Percentiles rank a stretch among this genome's conserved stretches.
Evolutionary conservation across 2,888 invertebrate genomes (phyloP).

Genomic region (Polietes domitor): DNA sequence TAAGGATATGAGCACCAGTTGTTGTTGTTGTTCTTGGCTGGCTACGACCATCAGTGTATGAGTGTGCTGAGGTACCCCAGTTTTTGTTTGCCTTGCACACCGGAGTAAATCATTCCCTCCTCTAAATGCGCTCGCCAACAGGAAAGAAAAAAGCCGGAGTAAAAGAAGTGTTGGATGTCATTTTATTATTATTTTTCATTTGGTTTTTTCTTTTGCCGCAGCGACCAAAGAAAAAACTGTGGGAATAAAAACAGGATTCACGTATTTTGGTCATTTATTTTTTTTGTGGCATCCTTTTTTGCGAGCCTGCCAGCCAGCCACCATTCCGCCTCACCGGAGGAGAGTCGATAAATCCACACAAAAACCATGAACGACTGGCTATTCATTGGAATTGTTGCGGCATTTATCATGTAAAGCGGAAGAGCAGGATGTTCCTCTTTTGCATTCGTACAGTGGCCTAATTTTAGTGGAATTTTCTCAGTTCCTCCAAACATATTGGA

Average conservation of each 20-base stretch:
- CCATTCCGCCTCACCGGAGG: neutral
- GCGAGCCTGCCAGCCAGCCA: neutral
- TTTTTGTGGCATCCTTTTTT: constrained; percentile 60
- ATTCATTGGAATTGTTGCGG: neutral
- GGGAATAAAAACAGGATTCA: constrained; percentile 81
- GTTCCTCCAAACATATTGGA: too few species aligned
- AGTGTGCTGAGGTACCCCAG: constrained; percentile 45
- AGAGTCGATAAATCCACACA: constrained; percentile 15
- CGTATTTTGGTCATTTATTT: constrained; percentile 64
- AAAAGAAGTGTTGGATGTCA: constrained; percentile 81
- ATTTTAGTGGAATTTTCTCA: neutral
- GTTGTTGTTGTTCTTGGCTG: constrained; percentile 7
- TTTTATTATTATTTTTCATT: constrained; percentile 77
- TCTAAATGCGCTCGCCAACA: constrained; percentile 38
- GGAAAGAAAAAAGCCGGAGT: constrained; percentile 47
- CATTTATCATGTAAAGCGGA: constrained; percentile 17
- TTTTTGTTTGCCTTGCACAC: constrained; percentile 3
- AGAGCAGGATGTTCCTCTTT: neutral
- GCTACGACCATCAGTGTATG: neutral
- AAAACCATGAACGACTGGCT: neutral
- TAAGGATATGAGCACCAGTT: constrained; percentile 23
- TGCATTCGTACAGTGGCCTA: neutral
- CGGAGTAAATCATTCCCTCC: constrained; percentile 62
- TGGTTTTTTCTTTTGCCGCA: constrained; percentile 63
- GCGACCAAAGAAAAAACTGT: constrained; percentile 73